Evolutionary conservation across 1,140 invertebrate genomes (phyloP).

Genomic region (Octopus sinensis): DNA sequence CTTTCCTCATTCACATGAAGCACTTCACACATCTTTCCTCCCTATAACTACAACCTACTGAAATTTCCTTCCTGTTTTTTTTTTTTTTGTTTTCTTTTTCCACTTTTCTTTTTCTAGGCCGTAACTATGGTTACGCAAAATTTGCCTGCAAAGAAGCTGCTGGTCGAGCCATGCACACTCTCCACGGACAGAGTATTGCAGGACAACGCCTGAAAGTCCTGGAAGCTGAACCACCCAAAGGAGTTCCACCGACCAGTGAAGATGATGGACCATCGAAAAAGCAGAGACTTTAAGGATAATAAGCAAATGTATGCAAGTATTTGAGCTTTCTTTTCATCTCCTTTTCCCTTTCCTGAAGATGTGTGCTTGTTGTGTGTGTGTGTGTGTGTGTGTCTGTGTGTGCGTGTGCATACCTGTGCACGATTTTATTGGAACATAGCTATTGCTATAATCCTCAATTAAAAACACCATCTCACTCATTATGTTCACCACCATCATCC

Average conservation of each 20-base stretch:
- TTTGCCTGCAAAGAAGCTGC: conserved; percentile 78
- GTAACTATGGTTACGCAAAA: conserved; percentile 81
- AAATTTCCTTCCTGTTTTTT: neutral
- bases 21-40: too few species aligned
- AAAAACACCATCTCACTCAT: too few species aligned
- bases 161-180: conserved; percentile 71
- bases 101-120: conserved; percentile 35
- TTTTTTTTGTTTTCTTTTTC: neutral
- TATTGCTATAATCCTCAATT: too few species aligned
- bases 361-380: neutral
- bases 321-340: neutral
- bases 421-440: too few species aligned
- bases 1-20: too few species aligned
- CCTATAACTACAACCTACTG: too few species aligned
- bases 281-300: conserved; percentile 14
- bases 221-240: conserved; percentile 76
- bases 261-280: conserved; percentile 20
- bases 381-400: too few species aligned
- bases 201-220: conserved; percentile 82
- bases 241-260: conserved; percentile 19
- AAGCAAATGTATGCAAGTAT: neutral
- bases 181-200: conserved; percentile 70
- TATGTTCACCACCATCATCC: too few species aligned
- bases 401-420: too few species aligned
- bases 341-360: neutral